Evolutionary conservation across 2,888 invertebrate species (phyloP), one percentile per base, ranked within the genome.

Genomic region (Megamerina dolium): DNA sequence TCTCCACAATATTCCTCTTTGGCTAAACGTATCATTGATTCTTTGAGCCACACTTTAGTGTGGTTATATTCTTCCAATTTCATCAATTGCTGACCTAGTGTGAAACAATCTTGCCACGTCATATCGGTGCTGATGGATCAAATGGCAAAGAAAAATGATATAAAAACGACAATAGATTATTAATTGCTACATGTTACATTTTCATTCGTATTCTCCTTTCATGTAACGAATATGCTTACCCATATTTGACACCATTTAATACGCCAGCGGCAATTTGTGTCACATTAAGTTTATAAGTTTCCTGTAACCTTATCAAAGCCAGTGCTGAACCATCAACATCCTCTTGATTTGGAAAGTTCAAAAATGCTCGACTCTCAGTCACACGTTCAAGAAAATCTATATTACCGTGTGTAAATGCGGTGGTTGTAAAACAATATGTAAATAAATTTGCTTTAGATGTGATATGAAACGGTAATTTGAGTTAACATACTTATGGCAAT

Each of bases 261-360:
- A 85, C 80, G 8, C 97, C 96, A 42, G 82, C 75, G 9, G 90
- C 89, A 52, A 97, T 79, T 36, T 89, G 86, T 1, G 82, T 76
- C 2, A 93, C 87, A 50, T 93, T 85, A 43, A 96, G 75, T 53
- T 85, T 81, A 71, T 96, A 96, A 0, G 95, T 96, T 61, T 89
- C 88, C 70, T 99, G 96, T 5, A 97, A 77, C 43, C 97, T 77
- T 49, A 91, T 87, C 45, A 97, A 76, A 2, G 96, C 97, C 45
- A 86, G 83, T 4, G 95, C 96, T 9, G 95, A 94, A 0, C 97
- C 97, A 54, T 85, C 85, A 51, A 97, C 74, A 71, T 99, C 97
- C 68, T 96, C 96, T 50, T 87, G 80, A 1, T 85, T 83, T 1
- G 95, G 95, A 67, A 93, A 91, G 63, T 85, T 85, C 49, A 87